Percentiles rank a stretch among this genome's conserved stretches.
phyloP scores from a whole-genome alignment of 2,888 invertebrate species.

The Ectemnius lituratus region DNA sequence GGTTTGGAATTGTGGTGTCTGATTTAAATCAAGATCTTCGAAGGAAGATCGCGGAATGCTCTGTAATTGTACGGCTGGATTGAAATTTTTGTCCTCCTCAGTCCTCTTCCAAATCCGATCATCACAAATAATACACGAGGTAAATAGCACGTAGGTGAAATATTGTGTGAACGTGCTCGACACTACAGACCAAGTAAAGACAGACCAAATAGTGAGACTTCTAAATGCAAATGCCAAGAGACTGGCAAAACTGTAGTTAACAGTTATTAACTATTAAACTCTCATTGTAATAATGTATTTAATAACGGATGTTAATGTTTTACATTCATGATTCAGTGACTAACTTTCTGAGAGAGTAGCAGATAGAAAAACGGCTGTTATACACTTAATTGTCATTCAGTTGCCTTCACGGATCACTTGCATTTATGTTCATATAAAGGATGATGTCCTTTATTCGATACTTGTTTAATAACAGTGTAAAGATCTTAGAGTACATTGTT shows the following conservation, averaged over 20 bases:
- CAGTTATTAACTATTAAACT: constrained; percentile 28
- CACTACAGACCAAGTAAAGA: constrained; percentile 47
- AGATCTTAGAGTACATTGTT: too few species aligned
- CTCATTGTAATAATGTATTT: constrained; percentile 36
- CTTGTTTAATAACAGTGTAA: too few species aligned
- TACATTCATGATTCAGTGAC: constrained; percentile 16
- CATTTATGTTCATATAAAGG: too few species aligned
- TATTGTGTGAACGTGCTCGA: constrained; percentile 36
- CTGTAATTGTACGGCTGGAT: constrained; percentile 27
- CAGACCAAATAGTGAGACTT: constrained; percentile 57
- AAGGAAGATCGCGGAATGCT: constrained; percentile 18
- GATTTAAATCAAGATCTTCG: constrained; percentile 5
- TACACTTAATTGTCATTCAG: not conserved
- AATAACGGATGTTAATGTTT: constrained; percentile 35
- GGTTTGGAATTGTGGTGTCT: constrained; percentile 12
- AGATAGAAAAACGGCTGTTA: constrained; percentile 11
- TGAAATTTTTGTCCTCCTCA: constrained; percentile 20
- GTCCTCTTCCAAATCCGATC: constrained; percentile 29
- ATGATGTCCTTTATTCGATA: too few species aligned
- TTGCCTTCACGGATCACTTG: not conserved
- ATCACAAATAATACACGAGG: constrained; percentile 21
- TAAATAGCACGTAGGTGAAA: constrained; percentile 18
- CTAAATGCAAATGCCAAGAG: constrained; percentile 42
- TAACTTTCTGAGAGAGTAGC: constrained; percentile 18
- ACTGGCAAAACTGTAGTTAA: constrained; percentile 39